Conservation (phyloP, 1,140 invertebrate species). For the Myzus persicae region DNA sequence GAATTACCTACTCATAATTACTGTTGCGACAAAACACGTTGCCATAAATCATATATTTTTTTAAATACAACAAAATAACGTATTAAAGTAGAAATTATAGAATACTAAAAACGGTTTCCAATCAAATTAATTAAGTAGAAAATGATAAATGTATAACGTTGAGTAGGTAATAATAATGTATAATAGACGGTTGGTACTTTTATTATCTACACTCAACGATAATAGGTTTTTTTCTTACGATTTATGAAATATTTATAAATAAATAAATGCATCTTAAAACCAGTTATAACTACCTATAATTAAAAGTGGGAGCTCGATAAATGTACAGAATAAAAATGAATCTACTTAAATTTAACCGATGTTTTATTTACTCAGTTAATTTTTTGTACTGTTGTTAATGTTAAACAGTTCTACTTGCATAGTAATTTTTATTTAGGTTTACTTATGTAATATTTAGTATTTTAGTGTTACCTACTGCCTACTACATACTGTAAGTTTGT, state of each 20-base stretch:
- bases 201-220: too few species aligned
- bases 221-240: not conserved
- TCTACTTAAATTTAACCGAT: not conserved
- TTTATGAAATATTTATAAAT: not conserved
- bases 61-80: not conserved
- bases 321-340: not conserved
- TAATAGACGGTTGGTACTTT: too few species aligned
- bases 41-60: not conserved
- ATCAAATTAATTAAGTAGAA: not conserved
- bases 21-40: not conserved
- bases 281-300: not conserved
- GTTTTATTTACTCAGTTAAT: too few species aligned
- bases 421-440: not conserved
- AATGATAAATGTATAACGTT: not conserved
- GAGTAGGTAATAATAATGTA: too few species aligned
- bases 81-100: not conserved
- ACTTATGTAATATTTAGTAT: not conserved
- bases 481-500: too few species aligned
- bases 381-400: not conserved
- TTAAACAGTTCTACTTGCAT: not conserved
- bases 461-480: too few species aligned
- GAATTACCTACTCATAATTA: not conserved
- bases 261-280: not conserved
- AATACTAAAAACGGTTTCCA: not conserved
- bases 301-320: not conserved